Conservation (phyloP, 2,888 invertebrate genomes). For the Callyntrura sp. region DNA sequence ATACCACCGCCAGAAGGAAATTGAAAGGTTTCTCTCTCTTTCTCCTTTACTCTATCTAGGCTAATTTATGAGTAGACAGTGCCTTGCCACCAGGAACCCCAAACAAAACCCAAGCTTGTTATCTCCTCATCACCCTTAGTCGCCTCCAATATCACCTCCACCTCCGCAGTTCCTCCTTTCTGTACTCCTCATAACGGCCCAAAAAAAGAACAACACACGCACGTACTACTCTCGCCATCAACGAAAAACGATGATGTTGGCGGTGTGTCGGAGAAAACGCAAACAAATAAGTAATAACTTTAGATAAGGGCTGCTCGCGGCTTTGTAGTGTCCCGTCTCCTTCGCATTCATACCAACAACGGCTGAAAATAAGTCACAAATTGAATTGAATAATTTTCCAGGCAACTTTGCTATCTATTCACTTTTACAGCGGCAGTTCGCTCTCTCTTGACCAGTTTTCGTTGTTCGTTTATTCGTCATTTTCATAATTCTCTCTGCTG, state of each 20-base stretch:
- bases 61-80: conserved; percentile 23
- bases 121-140: conserved; percentile 49
- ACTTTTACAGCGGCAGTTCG: too few relatives aligned
- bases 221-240: neutral
- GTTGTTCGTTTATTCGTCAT: neutral
- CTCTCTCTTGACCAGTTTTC: too few relatives aligned
- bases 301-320: neutral
- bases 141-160: conserved; percentile 58
- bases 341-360: neutral
- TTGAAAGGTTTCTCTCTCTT: conserved; percentile 21
- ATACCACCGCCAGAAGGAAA: conserved; percentile 21
- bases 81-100: neutral
- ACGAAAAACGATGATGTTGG: neutral
- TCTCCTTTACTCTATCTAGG: neutral
- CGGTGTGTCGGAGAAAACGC: neutral
- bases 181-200: neutral
- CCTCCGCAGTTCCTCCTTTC: neutral
- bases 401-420: too few relatives aligned
- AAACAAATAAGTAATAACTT: neutral
- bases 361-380: too few relatives aligned
- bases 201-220: neutral
- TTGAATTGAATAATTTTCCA: too few relatives aligned
- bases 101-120: conserved; percentile 9
- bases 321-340: too few relatives aligned
- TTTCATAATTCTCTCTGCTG: neutral